Base-by-base conservation (phyloP, 2,888 invertebrate species). In the Aleiodes leptofemur region DNA sequence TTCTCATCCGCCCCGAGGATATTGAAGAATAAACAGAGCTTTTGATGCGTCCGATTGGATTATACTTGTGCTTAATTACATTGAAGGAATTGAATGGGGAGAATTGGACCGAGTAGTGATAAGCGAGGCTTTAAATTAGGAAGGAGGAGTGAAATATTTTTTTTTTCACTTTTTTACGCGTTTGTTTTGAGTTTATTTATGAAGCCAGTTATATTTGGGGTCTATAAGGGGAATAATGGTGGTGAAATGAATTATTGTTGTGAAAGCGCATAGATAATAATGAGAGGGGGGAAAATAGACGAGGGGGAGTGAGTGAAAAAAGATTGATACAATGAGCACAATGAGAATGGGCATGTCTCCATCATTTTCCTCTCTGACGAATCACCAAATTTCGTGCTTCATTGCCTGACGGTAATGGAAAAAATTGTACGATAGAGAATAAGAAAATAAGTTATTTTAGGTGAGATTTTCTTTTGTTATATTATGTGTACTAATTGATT, bases 331-430 rank as follows among this genome's bases (percentile, higher is more conserved):
- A 64, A 56, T n/a, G 29, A 14, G 59, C 66, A 69, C 75, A 73
- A 77, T 73, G 71, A 75, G 72, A 59, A 68, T 38, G 8, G 69
- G n/a, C 72, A 68, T 69, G 70, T 71, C 71, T 68, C 74, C 77
- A 61, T 69, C 72, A 76, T 74, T 77, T 77, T 74, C 43, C 75
- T 74, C 75, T 76, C 72, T 78, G 79, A 80, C 72, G 80, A 73
- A 76, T 80, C 72, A 75, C 71, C 75, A 51, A 76, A 76, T 78
- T 75, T 78, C 75, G 78, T 78, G 78, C 78, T 78, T 72, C 66
- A 69, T 69, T 72, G 68, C 23, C 70, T 57, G 69, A 64, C 72
- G 51, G 57, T 50, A 71, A 70, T 72, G 64, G 72, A 64, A 69
- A 61, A 43, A 61, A 61, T 61, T 61, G 61, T 61, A 38, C 43